Percentiles rank a stretch among this genome's conserved stretches.
Conservation (phyloP, 2,888 invertebrate species). For the Andrena bucephala region DNA sequence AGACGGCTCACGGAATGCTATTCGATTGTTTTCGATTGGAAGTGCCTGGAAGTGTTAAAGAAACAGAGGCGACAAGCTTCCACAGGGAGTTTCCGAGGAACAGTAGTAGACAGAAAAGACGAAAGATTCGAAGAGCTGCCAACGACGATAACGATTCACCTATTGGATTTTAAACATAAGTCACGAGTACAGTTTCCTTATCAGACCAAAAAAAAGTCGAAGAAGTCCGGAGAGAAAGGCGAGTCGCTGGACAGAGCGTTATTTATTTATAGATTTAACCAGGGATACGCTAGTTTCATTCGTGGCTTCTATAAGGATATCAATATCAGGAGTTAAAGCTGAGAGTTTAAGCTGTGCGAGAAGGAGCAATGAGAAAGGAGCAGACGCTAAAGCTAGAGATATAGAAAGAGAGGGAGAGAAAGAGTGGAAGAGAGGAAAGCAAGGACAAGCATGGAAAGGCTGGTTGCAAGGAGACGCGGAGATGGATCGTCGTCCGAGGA, state of each 20-base stretch:
- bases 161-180: conserved; percentile 29
- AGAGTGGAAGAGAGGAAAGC: background rate
- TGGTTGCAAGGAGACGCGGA: conserved; percentile 18
- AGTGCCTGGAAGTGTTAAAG: conserved; percentile 12
- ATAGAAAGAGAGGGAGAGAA: background rate
- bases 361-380: conserved; percentile 8
- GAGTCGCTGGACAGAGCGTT: background rate
- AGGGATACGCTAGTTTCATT: conserved; percentile 17
- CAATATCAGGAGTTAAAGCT: conserved; percentile 14
- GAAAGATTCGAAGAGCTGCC: conserved; percentile 5
- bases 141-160: conserved; percentile 35
- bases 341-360: background rate
- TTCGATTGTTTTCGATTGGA: conserved; percentile 14
- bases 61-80: conserved; percentile 10
- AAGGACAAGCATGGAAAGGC: background rate
- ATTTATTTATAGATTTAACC: conserved; percentile 24
- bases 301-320: conserved; percentile 8
- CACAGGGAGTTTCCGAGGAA: conserved; percentile 8
- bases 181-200: conserved; percentile 1
- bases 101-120: conserved; percentile 1
- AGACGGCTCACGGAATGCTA: conserved; percentile 1
- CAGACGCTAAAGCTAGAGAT: background rate
- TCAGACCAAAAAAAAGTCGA: background rate
- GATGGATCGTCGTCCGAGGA: conserved; percentile 18
- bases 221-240: background rate